phyloP scores from a whole-genome alignment of 2,113 vertebrate species.

The Xenopus borealis region DNA sequence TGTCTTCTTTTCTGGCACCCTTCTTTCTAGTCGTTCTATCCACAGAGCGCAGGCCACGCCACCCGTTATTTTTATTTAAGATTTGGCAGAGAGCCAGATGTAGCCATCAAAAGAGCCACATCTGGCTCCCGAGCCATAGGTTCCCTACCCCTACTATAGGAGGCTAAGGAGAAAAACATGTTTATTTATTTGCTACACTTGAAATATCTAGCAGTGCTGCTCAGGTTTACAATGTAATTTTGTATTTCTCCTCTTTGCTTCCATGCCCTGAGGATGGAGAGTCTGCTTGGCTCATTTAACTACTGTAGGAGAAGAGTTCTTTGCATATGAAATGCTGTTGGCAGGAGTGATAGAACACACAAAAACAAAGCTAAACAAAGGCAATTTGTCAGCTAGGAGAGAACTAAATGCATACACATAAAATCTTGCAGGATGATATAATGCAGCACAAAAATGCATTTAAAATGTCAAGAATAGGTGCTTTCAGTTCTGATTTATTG shows the following conservation, averaged over 20 bases:
- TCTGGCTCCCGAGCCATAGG: no score
- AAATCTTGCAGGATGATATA: slow-evolving; percentile 46
- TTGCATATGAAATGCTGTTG: slow-evolving; percentile 56
- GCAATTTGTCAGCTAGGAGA: slow-evolving; percentile 53
- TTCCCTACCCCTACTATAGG: no score
- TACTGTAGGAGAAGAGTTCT: slow-evolving; percentile 57
- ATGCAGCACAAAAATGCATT: slow-evolving; percentile 5
- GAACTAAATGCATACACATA: slow-evolving; percentile 48
- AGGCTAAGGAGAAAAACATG: background rate
- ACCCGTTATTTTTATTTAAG: no score
- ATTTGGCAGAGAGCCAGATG: no score
- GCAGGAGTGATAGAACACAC: slow-evolving; percentile 56
- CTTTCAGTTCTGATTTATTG: slow-evolving; percentile 8
- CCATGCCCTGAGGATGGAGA: slow-evolving; percentile 52
- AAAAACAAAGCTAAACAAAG: slow-evolving; percentile 56
- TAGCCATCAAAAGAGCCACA: no score
- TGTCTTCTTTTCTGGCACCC: no score
- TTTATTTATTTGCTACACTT: slow-evolving; percentile 15
- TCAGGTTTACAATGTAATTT: slow-evolving; percentile 58
- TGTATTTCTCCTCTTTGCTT: slow-evolving; percentile 62
- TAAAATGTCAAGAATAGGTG: background rate
- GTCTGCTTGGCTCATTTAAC: slow-evolving; percentile 60
- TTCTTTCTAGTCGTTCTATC: no score
- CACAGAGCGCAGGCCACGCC: no score
- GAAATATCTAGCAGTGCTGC: slow-evolving; percentile 7